phyloP scores from a whole-genome alignment of 2,797 vertebrate species.

The Pipistrellus pygmaeus region DNA sequence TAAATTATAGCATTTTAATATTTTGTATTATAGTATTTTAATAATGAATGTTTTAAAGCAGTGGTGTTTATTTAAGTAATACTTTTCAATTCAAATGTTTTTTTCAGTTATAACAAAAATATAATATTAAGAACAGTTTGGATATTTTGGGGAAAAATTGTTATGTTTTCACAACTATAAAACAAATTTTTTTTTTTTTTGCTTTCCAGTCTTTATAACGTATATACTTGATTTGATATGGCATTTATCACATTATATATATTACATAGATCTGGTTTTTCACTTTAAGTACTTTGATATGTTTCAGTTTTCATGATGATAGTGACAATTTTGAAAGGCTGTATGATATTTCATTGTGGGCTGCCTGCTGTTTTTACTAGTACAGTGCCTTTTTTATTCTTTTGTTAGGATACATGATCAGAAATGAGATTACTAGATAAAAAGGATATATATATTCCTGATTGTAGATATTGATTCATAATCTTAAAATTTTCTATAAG shows the following conservation, averaged over 20 bases:
- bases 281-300: neutral
- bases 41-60: slow-evolving; percentile 9
- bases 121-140: slow-evolving; percentile 21
- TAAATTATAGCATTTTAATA: slow-evolving; percentile 34
- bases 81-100: slow-evolving; percentile 12
- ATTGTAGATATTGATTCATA: neutral
- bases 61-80: neutral
- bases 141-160: slow-evolving; percentile 19
- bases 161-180: neutral
- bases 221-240: neutral
- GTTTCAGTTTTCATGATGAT: slow-evolving; percentile 3
- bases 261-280: neutral
- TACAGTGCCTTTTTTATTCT: neutral
- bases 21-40: slow-evolving; percentile 48
- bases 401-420: neutral
- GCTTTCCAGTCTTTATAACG: neutral
- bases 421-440: slow-evolving; percentile 38
- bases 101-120: slow-evolving; percentile 15
- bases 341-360: neutral
- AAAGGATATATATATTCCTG: slow-evolving; percentile 4
- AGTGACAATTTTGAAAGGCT: slow-evolving; percentile 21
- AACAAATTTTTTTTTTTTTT: slow-evolving; percentile 34
- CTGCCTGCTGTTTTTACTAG: neutral
- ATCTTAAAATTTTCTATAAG: slow-evolving; percentile 20
- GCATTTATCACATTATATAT: neutral